Conservation (phyloP, 2,888 invertebrate species). For the Amblyjoppa proteus region DNA sequence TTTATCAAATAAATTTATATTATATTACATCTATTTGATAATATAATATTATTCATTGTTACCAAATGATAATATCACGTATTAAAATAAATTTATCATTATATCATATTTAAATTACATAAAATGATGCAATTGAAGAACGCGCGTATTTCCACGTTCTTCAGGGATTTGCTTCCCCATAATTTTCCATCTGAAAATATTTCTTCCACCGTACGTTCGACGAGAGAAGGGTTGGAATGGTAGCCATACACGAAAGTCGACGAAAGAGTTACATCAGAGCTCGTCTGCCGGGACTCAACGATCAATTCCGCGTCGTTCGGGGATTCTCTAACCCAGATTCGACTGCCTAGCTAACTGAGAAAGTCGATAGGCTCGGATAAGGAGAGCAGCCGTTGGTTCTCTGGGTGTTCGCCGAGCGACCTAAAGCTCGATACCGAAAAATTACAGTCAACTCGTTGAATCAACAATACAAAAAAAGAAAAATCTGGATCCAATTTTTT, state of each 20-base stretch:
- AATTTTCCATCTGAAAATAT: neutral
- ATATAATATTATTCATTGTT: no score
- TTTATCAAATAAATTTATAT: neutral
- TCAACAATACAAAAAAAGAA: no score
- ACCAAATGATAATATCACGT: no score
- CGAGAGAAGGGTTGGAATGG: neutral
- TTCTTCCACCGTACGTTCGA: neutral
- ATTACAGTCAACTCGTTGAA: neutral
- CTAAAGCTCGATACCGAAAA: neutral
- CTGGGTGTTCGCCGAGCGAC: neutral
- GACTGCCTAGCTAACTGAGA: slow-evolving; percentile 48
- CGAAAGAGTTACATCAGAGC: slow-evolving; percentile 61
- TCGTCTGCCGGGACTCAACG: slow-evolving; percentile 49
- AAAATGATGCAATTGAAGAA: no score
- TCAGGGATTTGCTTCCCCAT: neutral
- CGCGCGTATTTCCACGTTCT: neutral
- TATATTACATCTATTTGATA: no score
- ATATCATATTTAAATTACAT: no score
- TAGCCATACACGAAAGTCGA: neutral
- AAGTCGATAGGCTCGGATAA: slow-evolving; percentile 58
- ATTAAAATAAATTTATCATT: no score
- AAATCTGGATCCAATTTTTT: no score
- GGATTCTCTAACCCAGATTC: slow-evolving; percentile 67
- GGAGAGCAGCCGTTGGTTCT: slow-evolving; percentile 18
- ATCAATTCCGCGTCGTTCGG: slow-evolving; percentile 65